Conservation (phyloP, 2,888 invertebrate genomes). For the Branchellion lobata region DNA sequence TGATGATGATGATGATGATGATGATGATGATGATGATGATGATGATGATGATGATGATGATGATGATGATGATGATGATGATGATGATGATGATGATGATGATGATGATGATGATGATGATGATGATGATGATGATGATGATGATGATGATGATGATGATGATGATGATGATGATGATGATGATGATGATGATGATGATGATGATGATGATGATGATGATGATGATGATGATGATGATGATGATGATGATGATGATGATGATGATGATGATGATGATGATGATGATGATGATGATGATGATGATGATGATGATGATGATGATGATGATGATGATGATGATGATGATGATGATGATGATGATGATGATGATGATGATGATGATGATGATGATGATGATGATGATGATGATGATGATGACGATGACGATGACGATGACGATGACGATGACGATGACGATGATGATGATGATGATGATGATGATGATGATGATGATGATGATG, state of each 20-base stretch:
- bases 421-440: neutral
- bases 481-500: neutral
- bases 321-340: conserved; percentile 1
- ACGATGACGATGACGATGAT: neutral
- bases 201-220: neutral
- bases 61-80: neutral
- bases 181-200: neutral
- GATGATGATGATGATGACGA: neutral
- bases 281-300: neutral
- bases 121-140: neutral
- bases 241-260: neutral
- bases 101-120: neutral
- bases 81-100: neutral
- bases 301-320: conserved; percentile 12
- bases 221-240: neutral
- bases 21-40: neutral
- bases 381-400: neutral
- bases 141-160: neutral
- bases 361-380: neutral
- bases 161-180: neutral
- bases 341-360: neutral
- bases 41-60: neutral
- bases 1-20: neutral
- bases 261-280: neutral
- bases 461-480: neutral